Evolutionary conservation across 2,797 vertebrate genomes (phyloP), one percentile per base, ranked within the genome.

Genomic region (Heterohyrax brucei): DNA sequence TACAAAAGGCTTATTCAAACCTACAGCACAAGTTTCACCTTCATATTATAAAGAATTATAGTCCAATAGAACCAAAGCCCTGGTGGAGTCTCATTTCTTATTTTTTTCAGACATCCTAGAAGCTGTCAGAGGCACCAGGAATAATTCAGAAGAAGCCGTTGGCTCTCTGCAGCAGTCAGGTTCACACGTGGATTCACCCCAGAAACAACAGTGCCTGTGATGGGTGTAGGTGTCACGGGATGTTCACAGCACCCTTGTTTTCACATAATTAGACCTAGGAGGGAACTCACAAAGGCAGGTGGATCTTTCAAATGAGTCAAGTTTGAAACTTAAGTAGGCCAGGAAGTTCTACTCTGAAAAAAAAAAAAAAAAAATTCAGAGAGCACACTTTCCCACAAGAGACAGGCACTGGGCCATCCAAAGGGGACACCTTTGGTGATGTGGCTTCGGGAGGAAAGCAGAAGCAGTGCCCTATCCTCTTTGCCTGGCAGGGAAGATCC

Each of bases 121-220:
- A 76, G 39, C 61, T 62, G 39, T 62, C 9, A 53, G 80, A 33
- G 26, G 26, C 26, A 87, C 50, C 77, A 86, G 53, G 64, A 84
- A 21, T 68, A 94, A 59, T 46, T 33, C 6, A 30, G 81, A 97
- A 77, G 82, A 21, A 33, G 48, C 80, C 62, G 28, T 90, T 83
- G 59, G 89, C 59, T 77, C 33, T 16, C 22, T 62, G 33, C 4
- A 64, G 73, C 78, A 68, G 46, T n/a, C 0, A 82, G 77, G 61
- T 24, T n/a, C 79, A 33, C 26, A 1, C 12, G 19, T 66, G 22
- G 77, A 85, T 61, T 89, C 64, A 16, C 24, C 62, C 46, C n/a
- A n/a, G 39, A 68, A 73, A 80, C 18, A 53, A 79, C 33, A 86
- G 68, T 7, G 7, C 48, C 61, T 18, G 39, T 30, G 64, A 83